These are phyloP conservation scores for Halocaridina rubra DNA, from an alignment of 2,888 invertebrate genomes.

Conservation along the genomic window DNA sequence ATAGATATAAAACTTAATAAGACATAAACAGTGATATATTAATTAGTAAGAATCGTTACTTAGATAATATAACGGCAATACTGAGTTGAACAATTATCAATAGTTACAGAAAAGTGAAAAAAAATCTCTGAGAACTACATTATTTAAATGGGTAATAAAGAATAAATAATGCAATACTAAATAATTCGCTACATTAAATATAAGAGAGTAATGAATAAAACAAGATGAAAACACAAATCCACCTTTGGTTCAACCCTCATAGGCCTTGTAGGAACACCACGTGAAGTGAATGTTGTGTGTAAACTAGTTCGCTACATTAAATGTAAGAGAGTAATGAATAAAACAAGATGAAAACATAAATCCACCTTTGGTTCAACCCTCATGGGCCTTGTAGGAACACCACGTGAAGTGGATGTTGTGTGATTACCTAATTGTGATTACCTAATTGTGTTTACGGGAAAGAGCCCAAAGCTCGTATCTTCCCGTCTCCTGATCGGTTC, in stretches of 20 bases:
- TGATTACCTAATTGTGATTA: no score
- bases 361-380: constrained; percentile 60
- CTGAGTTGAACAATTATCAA: neutral
- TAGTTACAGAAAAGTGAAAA: neutral
- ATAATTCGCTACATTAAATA: neutral
- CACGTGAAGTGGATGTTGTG: constrained; percentile 30
- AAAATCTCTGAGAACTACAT: neutral
- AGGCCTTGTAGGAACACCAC: constrained; percentile 54
- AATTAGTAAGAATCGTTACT: neutral
- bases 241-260: constrained; percentile 63
- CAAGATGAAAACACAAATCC: neutral
- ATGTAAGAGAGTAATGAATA: neutral
- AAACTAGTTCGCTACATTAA: neutral
- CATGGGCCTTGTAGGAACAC: constrained; percentile 59
- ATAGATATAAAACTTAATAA: neutral
- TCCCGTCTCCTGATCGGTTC: no score
- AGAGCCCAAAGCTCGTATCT: no score
- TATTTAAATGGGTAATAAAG: no score
- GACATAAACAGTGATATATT: neutral
- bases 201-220: neutral
- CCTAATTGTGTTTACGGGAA: no score
- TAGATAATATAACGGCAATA: neutral
- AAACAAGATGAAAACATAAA: neutral
- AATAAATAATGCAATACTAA: neutral
- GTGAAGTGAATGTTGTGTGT: constrained; percentile 28